phyloP scores from a whole-genome alignment of 2,113 vertebrate species.

The Spea multiplicata region DNA sequence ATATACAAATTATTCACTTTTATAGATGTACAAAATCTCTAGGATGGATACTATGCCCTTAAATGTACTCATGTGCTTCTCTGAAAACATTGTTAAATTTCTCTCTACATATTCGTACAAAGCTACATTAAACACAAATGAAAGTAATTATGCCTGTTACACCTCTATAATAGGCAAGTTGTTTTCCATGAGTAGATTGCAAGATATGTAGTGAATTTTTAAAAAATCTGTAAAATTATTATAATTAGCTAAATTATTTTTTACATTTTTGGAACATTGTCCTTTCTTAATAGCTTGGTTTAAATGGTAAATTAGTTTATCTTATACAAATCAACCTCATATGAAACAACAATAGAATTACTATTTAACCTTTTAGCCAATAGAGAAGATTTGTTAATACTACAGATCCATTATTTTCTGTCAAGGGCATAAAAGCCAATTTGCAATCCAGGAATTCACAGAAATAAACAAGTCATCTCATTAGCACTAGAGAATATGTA shows the following conservation, averaged over 20 bases:
- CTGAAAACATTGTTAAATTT: too few relatives aligned
- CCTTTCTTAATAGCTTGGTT: slow-evolving; percentile 11
- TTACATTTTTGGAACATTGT: not conserved
- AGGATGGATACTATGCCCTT: too few relatives aligned
- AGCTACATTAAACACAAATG: too few relatives aligned
- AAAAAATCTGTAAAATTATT: too few relatives aligned
- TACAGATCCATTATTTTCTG: slow-evolving; percentile 42
- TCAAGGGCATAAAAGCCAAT: slow-evolving; percentile 43
- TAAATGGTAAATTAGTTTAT: slow-evolving; percentile 50
- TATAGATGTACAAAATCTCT: too few relatives aligned
- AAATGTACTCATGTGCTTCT: too few relatives aligned
- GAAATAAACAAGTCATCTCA: slow-evolving; percentile 49
- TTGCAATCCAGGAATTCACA: slow-evolving; percentile 44
- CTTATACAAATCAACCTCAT: slow-evolving; percentile 36
- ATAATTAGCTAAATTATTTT: not conserved
- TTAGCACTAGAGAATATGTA: slow-evolving; percentile 47
- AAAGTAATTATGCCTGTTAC: too few relatives aligned
- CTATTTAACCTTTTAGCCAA: slow-evolving; percentile 46
- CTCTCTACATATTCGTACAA: too few relatives aligned
- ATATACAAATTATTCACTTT: too few relatives aligned
- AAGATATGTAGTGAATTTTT: not conserved
- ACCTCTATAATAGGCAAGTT: too few relatives aligned
- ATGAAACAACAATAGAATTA: not conserved
- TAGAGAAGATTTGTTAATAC: slow-evolving; percentile 44
- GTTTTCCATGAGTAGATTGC: not conserved